phyloP scores from a whole-genome alignment of 2,888 invertebrate genomes.

The Rambutsinella grinnellia region DNA sequence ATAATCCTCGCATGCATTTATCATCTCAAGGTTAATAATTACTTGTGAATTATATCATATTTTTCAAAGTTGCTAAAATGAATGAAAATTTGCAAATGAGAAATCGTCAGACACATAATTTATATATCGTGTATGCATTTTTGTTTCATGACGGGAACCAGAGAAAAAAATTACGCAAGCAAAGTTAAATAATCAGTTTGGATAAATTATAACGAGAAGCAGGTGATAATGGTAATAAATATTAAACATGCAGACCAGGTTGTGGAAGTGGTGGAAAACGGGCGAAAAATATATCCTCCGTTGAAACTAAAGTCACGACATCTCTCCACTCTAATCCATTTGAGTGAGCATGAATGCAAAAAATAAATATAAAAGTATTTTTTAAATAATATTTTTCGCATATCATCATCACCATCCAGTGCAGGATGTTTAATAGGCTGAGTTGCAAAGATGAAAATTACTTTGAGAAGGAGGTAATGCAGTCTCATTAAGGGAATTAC shows the following conservation, averaged over 20 bases:
- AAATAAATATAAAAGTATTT: too few species aligned
- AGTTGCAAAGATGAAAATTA: slow-evolving; percentile 32
- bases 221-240: background rate
- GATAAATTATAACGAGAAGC: too few species aligned
- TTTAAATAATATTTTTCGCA: slow-evolving; percentile 52
- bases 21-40: slow-evolving; percentile 44
- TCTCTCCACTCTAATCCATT: background rate
- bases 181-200: too few species aligned
- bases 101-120: background rate
- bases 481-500: slow-evolving; percentile 55
- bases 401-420: too few species aligned
- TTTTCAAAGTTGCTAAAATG: slow-evolving; percentile 3
- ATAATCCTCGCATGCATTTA: slow-evolving; percentile 6
- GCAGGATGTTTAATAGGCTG: background rate
- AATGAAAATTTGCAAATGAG: slow-evolving; percentile 19
- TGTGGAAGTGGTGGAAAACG: background rate
- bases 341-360: background rate
- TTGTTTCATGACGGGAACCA: background rate
- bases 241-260: background rate
- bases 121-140: too few species aligned
- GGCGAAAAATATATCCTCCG: background rate
- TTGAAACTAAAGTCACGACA: background rate
- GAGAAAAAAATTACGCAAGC: background rate
- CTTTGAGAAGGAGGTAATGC: slow-evolving; percentile 37
- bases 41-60: background rate